These are phyloP conservation scores for Bugula neritina DNA, from an alignment of 2,888 invertebrate genomes.

Conservation along the genomic window DNA sequence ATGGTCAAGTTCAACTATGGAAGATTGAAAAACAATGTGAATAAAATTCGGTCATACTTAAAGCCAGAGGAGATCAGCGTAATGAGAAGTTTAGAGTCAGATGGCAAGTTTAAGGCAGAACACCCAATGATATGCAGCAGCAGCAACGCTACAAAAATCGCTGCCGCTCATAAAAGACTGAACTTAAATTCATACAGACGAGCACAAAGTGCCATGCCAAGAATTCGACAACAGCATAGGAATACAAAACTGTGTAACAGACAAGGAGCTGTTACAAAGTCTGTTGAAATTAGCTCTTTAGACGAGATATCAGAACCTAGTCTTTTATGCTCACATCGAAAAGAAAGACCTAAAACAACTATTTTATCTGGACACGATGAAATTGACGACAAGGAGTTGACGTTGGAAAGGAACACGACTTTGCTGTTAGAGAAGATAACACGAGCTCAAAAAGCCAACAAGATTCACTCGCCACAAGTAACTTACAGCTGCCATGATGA, in stretches of 20 bases:
- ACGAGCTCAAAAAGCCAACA: conserved; percentile 5
- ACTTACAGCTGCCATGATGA: conserved; percentile 24
- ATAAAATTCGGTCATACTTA: conserved; percentile 40
- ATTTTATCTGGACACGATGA: not conserved
- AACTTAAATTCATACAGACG: conserved; percentile 32
- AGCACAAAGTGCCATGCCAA: not conserved
- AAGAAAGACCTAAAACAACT: not conserved
- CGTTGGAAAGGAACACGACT: not conserved
- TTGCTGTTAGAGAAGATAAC: conserved; percentile 10
- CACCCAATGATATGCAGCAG: conserved; percentile 34
- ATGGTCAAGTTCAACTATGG: conserved; percentile 40
- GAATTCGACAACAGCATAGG: not conserved
- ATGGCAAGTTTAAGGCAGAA: conserved; percentile 36
- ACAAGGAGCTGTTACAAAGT: not conserved
- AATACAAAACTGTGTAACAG: not conserved
- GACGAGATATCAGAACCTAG: not conserved
- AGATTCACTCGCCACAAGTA: conserved; percentile 16
- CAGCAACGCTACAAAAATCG: conserved; percentile 40
- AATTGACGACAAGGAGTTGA: not conserved
- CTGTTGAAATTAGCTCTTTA: too few relatives aligned
- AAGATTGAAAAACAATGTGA: conserved; percentile 40
- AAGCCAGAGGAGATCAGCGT: conserved; percentile 38
- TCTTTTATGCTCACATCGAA: not conserved
- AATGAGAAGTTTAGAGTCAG: conserved; percentile 37
- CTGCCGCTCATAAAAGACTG: conserved; percentile 38